phyloP scores from a whole-genome alignment of 1,140 invertebrate genomes.

The Aphis gossypii region DNA sequence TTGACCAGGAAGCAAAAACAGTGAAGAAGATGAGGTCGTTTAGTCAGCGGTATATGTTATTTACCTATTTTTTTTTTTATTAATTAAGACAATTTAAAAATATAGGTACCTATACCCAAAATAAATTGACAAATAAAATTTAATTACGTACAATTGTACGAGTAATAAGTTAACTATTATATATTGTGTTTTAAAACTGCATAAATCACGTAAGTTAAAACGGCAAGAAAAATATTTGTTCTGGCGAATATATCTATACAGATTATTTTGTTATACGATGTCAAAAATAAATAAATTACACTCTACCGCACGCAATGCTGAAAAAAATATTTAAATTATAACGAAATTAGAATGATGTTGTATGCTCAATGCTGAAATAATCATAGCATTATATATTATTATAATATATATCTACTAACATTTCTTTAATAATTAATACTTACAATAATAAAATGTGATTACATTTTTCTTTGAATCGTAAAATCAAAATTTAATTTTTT shows the following conservation, averaged over 20 bases:
- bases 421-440: background rate
- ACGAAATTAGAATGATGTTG: background rate
- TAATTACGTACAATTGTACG: background rate
- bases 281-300: conserved; percentile 36
- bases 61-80: too few relatives aligned
- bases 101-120: background rate
- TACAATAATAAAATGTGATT: background rate
- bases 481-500: background rate
- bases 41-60: background rate
- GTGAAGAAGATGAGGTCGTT: background rate
- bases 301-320: background rate
- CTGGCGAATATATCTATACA: background rate
- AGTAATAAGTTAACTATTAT: too few relatives aligned
- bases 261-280: background rate
- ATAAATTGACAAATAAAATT: background rate
- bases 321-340: conserved; percentile 8
- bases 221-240: background rate
- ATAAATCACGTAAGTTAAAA: background rate
- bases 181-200: background rate
- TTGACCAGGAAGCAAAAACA: too few relatives aligned
- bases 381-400: background rate
- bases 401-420: background rate
- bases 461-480: background rate
- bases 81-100: background rate
- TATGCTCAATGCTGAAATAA: too few relatives aligned